Evolutionary conservation across 2,888 invertebrate genomes (phyloP).

Genomic region (Coleophora flavipennella): DNA sequence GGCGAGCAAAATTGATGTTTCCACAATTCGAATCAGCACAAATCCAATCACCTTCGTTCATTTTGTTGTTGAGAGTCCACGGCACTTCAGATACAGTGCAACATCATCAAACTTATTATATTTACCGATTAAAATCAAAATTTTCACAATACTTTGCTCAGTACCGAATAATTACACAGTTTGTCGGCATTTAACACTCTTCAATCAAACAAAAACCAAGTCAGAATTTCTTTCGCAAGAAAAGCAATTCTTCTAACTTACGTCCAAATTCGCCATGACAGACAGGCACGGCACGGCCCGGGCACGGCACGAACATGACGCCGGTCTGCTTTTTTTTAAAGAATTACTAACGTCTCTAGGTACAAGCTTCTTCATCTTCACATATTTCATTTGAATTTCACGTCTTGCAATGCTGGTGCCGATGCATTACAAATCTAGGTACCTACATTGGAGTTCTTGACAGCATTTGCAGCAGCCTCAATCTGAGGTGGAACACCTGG

Average conservation of each 20-base stretch:
- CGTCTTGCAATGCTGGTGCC: too few species aligned
- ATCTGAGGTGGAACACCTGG: too few species aligned
- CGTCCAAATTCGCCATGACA: constrained; percentile 50
- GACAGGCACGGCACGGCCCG: constrained; percentile 6
- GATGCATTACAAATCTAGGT: too few species aligned
- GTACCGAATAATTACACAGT: constrained; percentile 52
- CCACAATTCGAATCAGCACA: constrained; percentile 82
- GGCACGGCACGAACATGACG: too few species aligned
- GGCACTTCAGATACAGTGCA: constrained; percentile 15
- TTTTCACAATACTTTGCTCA: constrained; percentile 21
- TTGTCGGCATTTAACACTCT: constrained; percentile 42
- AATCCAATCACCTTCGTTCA: constrained; percentile 77
- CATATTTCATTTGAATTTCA: too few species aligned
- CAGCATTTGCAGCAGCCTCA: too few species aligned
- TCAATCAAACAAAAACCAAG: constrained; percentile 65
- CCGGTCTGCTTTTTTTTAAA: too few species aligned
- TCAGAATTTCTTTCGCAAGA: constrained; percentile 51
- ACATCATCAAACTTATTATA: constrained; percentile 17
- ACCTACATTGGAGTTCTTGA: too few species aligned
- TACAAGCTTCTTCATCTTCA: too few species aligned
- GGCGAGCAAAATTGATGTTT: constrained; percentile 95
- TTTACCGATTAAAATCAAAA: constrained; percentile 16
- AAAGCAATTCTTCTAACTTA: constrained; percentile 63
- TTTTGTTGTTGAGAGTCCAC: constrained; percentile 34
- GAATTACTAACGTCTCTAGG: too few species aligned